Conservation (phyloP, 1,140 invertebrate genomes). For the Drosophila seguyi region DNA sequence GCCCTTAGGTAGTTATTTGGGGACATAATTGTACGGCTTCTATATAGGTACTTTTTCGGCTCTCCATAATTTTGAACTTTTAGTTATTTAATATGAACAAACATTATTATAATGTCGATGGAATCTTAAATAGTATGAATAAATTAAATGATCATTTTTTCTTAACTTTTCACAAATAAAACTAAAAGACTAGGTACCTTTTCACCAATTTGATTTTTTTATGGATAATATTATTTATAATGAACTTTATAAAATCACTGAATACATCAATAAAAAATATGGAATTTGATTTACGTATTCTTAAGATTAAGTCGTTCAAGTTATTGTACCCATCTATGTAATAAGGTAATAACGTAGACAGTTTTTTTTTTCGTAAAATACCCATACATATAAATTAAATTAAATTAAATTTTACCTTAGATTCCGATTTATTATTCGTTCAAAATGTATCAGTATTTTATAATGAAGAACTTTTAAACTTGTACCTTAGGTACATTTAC, state of each 20-base stretch:
- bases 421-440: background rate
- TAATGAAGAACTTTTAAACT: background rate
- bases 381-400: accelerated
- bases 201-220: background rate
- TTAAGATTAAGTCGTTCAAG: too few relatives aligned
- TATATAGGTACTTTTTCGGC: too few relatives aligned
- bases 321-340: background rate
- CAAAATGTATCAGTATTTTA: background rate
- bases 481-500: background rate
- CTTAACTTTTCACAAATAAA: background rate
- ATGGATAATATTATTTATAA: background rate
- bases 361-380: background rate
- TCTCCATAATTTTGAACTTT: too few relatives aligned
- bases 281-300: too few relatives aligned
- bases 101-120: background rate
- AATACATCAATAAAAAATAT: background rate
- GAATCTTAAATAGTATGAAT: background rate
- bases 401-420: too few relatives aligned
- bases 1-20: background rate
- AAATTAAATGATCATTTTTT: background rate
- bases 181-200: background rate
- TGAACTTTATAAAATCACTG: background rate
- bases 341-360: background rate
- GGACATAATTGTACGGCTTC: accelerated
- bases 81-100: too few relatives aligned